Evolutionary conservation across 2,888 invertebrate species (phyloP), one percentile per base, ranked within the genome.

Genomic region (Philopedon plagiatum): DNA sequence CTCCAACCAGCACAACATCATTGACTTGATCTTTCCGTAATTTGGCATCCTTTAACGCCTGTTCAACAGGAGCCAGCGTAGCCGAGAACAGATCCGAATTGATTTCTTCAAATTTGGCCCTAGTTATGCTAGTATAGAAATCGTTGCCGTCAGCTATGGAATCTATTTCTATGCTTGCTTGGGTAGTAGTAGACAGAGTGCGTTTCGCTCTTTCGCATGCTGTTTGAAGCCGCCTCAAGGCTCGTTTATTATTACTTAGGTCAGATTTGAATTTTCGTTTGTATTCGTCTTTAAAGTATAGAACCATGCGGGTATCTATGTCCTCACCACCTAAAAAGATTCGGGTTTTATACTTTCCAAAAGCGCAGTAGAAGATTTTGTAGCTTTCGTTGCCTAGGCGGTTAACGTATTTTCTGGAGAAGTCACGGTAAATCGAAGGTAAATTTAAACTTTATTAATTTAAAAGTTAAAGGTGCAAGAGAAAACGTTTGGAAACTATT

Each of bases 101-200:
- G 67, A 91, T 81, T 78, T 91, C 91, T 81, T 91, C 91, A 82
- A 92, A 92, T 76, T 89, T 87, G 19, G 90, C 90, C 71, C 91
- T 84, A 2, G 89, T 89, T 67, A 91, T 87, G 66, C 82, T 86
- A 0, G 89, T 86, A 81, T 89, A 89, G 79, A 90, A 88, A 80
- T 91, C 91, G 65, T 89, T 84, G 23, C 90, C 90, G 64, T 90
- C 88, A 76, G 83, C 87, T 62, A 91, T 82, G 0, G 90, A 89
- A 81, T 91, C 86, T 84, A 91, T 89, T 82, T 91, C 90, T 73
- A 91, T 86, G 71, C 84, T 87, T 1, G 90, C 87, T 82, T 89
- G 88, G 78, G 88, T 85, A 15, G 86, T 83, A 2, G 85, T 81
- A 0, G 91, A 90, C 69, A 91, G 83, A 9, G 89, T 89, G 74